Evolutionary conservation across 2,797 vertebrate species (phyloP), one percentile per base, ranked within the genome.

Genomic region (Falco berigora): DNA sequence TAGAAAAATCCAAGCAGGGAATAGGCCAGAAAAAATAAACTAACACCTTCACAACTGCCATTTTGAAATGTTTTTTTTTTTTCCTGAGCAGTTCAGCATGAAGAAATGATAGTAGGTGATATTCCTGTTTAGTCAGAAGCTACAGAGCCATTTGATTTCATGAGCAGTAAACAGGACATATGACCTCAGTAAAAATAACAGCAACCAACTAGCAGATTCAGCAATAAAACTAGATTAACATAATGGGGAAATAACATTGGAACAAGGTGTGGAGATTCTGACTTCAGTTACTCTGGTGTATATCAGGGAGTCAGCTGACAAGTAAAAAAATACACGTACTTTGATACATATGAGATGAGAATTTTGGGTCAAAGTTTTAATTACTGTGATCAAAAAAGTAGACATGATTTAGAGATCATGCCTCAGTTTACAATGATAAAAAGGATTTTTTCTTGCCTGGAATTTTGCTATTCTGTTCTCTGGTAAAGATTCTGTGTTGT

Each of bases 121-220:
- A 94, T 87, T 92, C n/a, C 28, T 91, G 50, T 77, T 95, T 86
- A 89, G 86, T 84, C 52, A 71, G 66, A 94, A 95, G 74, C 81
- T 83, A 93, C 71, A 91, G 53, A 93, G 49, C 23, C 59, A 86
- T 94, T 96, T 95, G 79, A 91, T 90, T 96, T 96, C 86, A 63
- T 52, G 73, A 95, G 40, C 40, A 93, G 72, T 74, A 95, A 97
- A 86, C n/a, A 90, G 68, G 85, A 93, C 53, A 53, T 85, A 90
- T 0, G 2, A 79, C 79, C 83, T 91, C 79, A 88, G 59, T 95
- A 95, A 97, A 95, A 91, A 80, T 69, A 92, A 79, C 49, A 78
- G 58, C 36, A 97, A 93, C 16, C 14, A 89, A 49, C 46, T 42
- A 90, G 55, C 66, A 88, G 52, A 85, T 85, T 89, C 61, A 83